Evolutionary conservation across 2,113 vertebrate genomes (phyloP).

Genomic region (Tenebrosternarchus preto): DNA sequence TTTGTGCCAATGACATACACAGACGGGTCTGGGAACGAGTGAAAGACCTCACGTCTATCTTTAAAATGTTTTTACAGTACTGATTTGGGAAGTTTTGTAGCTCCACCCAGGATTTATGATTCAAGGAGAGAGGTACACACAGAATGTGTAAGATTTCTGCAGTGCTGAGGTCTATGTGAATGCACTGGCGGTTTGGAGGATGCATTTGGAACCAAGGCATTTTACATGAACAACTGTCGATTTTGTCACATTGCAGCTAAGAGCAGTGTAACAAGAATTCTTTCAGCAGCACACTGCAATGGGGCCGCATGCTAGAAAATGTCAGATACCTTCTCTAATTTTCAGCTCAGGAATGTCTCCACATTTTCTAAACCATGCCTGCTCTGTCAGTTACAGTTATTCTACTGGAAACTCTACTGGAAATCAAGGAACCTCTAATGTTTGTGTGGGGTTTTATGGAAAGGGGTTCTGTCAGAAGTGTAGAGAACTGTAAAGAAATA

Average conservation of each 20-base stretch:
- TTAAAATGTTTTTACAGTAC: background rate
- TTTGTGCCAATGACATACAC: background rate
- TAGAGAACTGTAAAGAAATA: background rate
- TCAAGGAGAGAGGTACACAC: background rate
- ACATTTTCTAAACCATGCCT: background rate
- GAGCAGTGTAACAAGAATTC: background rate
- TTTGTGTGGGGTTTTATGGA: too few species aligned
- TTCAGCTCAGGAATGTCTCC: background rate
- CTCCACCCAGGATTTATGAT: background rate
- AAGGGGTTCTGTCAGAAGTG: too few species aligned
- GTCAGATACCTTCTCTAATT: background rate
- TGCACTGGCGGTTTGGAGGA: background rate
- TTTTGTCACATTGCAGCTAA: slow-evolving; percentile 16
- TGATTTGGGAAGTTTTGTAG: background rate
- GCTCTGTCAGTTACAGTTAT: too few species aligned
- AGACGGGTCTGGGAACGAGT: background rate
- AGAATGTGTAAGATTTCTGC: slow-evolving; percentile 5
- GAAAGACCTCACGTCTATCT: background rate
- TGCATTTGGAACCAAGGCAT: slow-evolving; percentile 5
- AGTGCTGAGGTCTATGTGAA: background rate
- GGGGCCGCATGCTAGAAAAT: background rate
- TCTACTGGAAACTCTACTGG: too few species aligned
- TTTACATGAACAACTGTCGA: slow-evolving; percentile 29
- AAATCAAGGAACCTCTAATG: too few species aligned
- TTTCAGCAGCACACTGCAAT: background rate